Evolutionary conservation across 2,113 vertebrate genomes (phyloP).

Genomic region (Otis tarda): DNA sequence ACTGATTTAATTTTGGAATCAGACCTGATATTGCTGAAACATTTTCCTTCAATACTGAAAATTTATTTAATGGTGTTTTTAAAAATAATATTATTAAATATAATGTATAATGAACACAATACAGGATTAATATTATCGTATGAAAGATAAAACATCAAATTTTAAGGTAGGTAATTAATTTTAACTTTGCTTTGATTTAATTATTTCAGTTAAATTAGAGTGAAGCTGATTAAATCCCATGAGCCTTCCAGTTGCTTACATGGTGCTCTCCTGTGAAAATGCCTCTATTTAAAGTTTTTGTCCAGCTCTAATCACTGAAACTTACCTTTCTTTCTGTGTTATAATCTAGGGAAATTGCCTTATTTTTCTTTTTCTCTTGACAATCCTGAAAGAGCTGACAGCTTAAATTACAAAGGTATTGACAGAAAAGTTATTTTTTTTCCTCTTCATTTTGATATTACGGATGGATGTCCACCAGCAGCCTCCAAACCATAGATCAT

Average conservation of each 20-base stretch:
- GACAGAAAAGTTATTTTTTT: constrained; percentile 8
- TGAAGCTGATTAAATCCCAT: neutral
- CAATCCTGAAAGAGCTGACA: constrained; percentile 14
- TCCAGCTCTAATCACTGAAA: neutral
- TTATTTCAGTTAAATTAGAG: neutral
- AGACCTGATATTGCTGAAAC: neutral
- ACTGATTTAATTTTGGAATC: neutral
- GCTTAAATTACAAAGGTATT: constrained; percentile 35
- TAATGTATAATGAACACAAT: neutral
- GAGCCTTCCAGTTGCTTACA: neutral
- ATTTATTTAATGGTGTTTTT: neutral
- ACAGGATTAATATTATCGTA: neutral
- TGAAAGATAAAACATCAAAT: neutral
- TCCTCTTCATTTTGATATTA: constrained; percentile 27
- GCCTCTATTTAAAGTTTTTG: constrained; percentile 1
- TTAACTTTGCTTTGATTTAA: neutral
- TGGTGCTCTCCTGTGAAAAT: neutral
- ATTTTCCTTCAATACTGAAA: neutral
- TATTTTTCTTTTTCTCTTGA: constrained; percentile 36
- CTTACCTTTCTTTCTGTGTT: neutral
- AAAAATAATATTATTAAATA: neutral
- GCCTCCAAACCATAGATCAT: constrained; percentile 45
- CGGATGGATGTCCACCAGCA: constrained; percentile 21
- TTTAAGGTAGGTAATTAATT: neutral
- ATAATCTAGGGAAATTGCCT: neutral